Base-by-base conservation (phyloP, 2,113 vertebrate species). In the Phyllopteryx taeniolatus region DNA sequence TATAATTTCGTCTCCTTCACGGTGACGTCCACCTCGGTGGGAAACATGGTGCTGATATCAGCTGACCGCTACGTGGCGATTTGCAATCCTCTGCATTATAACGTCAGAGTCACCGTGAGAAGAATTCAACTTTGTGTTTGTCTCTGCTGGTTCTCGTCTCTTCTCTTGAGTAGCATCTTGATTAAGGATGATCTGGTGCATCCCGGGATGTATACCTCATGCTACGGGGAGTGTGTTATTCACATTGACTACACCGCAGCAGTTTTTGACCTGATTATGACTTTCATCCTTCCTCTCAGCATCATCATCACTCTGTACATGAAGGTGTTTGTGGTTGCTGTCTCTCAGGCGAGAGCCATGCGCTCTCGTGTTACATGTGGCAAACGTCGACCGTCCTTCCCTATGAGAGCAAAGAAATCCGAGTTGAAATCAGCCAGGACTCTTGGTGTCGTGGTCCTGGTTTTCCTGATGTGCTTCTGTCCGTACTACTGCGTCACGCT, bases 291-390 rank as follows among this genome's bases (percentile, higher is more conserved):
- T 2, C 87, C 86, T 2, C 87, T 83, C 64, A 74, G 81, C 1
- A 54, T 81, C 42, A 89, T 91, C 1, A 0, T 86, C 0, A 1
- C 75, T 20, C 78, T 89, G 47, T 89, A 88, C 49, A 46, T 61
- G 31, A 80, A 72, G 15, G 85, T 91, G 57, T 90, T 88, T 62
- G 31, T 72, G 3, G 86, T 82, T 9, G 90, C 87, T 0, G 72
- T 76, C 76, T 87, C 81, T 68, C 89, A 90, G 70, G 86, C 84
- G 13, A 73, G 75, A 1, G 91, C 86, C 57, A 91, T 71, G 54
- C 68, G 42, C 42, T 46, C 63, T 3, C 62, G 31, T 7, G 62
- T 64, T 12, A 6, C 42, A 0, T 13, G 12, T 7, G n/a, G 20
- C 63, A 20, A 12, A 13, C 35, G 19, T 0, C 61, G 11, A 7